Base-by-base conservation (phyloP, 2,797 vertebrate species). In the Gobionotothen gibberifrons region DNA sequence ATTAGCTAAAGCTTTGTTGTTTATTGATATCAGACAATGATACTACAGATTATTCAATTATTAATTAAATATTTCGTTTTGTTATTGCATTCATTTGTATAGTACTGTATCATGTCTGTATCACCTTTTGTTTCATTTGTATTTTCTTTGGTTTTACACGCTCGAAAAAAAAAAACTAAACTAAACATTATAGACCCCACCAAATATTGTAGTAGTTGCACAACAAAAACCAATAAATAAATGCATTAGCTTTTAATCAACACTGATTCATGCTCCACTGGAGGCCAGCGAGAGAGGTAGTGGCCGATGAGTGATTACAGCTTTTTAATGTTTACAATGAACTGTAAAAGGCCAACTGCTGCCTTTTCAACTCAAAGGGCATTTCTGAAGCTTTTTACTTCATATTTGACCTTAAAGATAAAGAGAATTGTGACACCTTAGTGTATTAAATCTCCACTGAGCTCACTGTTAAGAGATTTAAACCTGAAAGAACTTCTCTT, bases 391-490 rank as follows among this genome's bases (percentile, higher is more conserved):
- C 36, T 43, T 16, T 7, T 16, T 59, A 7, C 64, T 59, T 60
- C 74, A 69, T 56, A 32, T 71, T 29, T 81, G 85, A 85, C 84
- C 77, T 73, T 72, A 55, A 65, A 56, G 72, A 65, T 69, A 55
- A 55, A 69, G 69, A 36, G 16, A 29, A 59, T 16, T 14, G 47
- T 26, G 43, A 15, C 29, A 15, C n/a, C 22, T n/a, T 47, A 46
- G 63, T 43, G 67, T n/a, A 66, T 56, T 54, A n/a, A 39, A 76
- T 36, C 22, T 69, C 26, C 11, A 22, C 46, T 54, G 55, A 71
- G 6, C 17, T 39, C n/a, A 22, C 55, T 26, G 17, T 5, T 62
- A 3, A 60, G 69, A 32, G 29, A 69, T 42, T 61, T 11, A 26
- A 11, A 55, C 13, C 19, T 69, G 9, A 44, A 48, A 29, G 1